Conservation (phyloP, 2,113 vertebrate genomes). For the Apodemus sylvaticus region DNA sequence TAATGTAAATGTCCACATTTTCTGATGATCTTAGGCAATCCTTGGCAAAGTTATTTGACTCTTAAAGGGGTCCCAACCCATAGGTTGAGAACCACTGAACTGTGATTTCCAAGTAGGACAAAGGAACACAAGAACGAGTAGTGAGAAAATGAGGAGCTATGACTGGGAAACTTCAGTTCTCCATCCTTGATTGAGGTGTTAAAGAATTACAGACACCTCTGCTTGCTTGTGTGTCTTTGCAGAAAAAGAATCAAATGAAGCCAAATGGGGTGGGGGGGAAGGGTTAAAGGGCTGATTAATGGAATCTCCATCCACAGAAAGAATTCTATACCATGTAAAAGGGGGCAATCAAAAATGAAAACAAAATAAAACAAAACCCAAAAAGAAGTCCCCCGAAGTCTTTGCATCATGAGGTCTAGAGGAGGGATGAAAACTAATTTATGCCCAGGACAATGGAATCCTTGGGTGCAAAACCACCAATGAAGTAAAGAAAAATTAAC, state of each 20-base stretch:
- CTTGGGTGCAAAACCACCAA: neutral
- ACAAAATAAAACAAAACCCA: neutral
- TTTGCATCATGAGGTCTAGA: neutral
- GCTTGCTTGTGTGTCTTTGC: neutral
- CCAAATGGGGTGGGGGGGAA: no score
- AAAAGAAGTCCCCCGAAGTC: neutral
- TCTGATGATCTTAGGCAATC: neutral
- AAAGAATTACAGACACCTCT: neutral
- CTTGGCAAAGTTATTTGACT: neutral
- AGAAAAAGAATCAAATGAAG: neutral
- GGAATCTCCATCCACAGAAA: neutral
- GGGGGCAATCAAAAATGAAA: neutral
- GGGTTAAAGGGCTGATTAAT: neutral
- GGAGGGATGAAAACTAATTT: neutral
- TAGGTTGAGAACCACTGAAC: neutral
- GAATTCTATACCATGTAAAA: neutral
- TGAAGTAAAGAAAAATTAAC: neutral
- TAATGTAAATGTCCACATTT: neutral
- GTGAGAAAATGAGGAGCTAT: neutral
- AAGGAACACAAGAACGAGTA: neutral
- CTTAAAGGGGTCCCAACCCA: neutral
- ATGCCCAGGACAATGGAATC: neutral
- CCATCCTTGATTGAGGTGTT: no score
- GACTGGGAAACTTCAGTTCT: neutral
- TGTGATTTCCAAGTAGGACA: neutral